Base-by-base conservation (phyloP, 2,888 invertebrate genomes). In the Drosophila robusta region DNA sequence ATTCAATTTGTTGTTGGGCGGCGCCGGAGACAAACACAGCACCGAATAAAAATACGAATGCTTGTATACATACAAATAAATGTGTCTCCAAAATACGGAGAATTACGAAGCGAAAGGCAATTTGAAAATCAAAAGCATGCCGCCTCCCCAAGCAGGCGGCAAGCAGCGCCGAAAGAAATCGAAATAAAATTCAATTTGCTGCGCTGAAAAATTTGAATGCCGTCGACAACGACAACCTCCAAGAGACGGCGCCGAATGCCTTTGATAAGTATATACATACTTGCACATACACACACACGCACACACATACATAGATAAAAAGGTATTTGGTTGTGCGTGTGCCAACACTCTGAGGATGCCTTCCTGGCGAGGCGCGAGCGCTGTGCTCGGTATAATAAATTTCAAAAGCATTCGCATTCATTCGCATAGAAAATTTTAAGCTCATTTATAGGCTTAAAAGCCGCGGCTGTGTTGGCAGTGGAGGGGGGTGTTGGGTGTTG, bases 391-490 rank as follows among this genome's bases (percentile, higher is more conserved):
- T 62, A 75, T 80, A 88, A 90, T 90, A 90, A 89, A 89, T 89
- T 88, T 88, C 82, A 78, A 80, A 87, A 83, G 88, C 89, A 89
- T 89, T 89, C 87, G 67, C 82, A 90, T 89, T 89, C 90, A 89
- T 75, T 89, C 89, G 78, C 88, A 90, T 89, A 89, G 91, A 90
- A 90, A 90, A 91, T 91, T 89, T 79, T 91, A 90, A 90, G 90
- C 90, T 88, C 90, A 88, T 90, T 90, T 90, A 89, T 90, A 85
- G 89, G 90, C 91, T 91, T 90, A 91, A 84, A 81, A 78, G 76
- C 70, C 63, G 64, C 64, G 70, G 60, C 57, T 22, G 5, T 51
- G 44, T 34, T 8, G 32, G 16, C 24, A 12, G 6, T 11, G n/a
- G 4, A n/a, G 11, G 42, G 8, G 26, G 3, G 12, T 4, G 6